Evolutionary conservation across 2,113 vertebrate genomes (phyloP).

Genomic region (Furnarius figulus): DNA sequence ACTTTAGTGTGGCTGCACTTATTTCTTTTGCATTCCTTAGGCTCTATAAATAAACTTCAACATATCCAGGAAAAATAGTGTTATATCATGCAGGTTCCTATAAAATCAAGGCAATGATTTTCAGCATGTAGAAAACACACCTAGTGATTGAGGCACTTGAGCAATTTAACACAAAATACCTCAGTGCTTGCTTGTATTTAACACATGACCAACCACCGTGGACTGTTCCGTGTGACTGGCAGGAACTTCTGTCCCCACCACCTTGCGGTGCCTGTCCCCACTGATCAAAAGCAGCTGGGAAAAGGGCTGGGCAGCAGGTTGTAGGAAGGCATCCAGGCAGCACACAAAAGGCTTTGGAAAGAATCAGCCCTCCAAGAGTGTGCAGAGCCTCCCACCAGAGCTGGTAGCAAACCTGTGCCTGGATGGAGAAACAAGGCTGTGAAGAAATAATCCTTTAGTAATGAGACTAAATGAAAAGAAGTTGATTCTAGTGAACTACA

Average conservation of each 20-base stretch:
- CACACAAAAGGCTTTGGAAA: rapidly evolving
- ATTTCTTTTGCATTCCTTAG: background rate
- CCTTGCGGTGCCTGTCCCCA: background rate
- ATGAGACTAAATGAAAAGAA: background rate
- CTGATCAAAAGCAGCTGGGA: background rate
- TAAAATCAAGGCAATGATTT: background rate
- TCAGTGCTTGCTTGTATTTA: background rate
- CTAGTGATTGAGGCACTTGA: background rate
- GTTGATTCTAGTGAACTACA: background rate
- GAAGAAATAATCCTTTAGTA: background rate
- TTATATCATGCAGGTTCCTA: rapidly evolving
- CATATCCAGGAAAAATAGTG: background rate
- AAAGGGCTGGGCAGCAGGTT: background rate
- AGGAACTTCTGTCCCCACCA: background rate
- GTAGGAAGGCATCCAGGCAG: background rate
- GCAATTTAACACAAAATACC: background rate
- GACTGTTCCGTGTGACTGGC: background rate
- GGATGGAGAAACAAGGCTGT: background rate
- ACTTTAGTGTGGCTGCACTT: background rate
- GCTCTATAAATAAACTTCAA: background rate
- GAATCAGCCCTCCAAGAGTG: rapidly evolving
- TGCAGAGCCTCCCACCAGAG: rapidly evolving
- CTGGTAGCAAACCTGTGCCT: background rate
- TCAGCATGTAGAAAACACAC: background rate
- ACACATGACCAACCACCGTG: rapidly evolving